Percentiles rank a stretch among this genome's conserved stretches.
phyloP scores from a whole-genome alignment of 1,140 invertebrate species.

The Chrysopa pallens region DNA sequence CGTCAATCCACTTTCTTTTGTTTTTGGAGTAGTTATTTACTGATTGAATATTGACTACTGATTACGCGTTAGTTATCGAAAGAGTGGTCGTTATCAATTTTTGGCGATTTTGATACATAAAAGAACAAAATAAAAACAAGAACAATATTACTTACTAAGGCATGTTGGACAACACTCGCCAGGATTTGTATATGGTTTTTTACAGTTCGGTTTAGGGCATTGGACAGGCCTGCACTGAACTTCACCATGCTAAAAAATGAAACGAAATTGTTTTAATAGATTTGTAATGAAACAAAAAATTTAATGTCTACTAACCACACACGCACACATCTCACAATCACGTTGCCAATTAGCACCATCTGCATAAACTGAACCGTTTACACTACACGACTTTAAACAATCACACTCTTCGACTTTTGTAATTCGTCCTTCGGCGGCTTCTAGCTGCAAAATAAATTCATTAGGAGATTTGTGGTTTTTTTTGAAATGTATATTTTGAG shows the following conservation, averaged over 20 bases:
- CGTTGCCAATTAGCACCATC: slow-evolving; percentile 69
- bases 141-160: slow-evolving; percentile 46
- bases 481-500: too few relatives aligned
- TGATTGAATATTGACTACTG: too few relatives aligned
- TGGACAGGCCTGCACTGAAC: slow-evolving; percentile 60
- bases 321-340: slow-evolving; percentile 65
- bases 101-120: too few relatives aligned
- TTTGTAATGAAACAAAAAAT: not conserved
- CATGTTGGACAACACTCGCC: slow-evolving; percentile 74
- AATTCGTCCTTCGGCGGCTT: slow-evolving; percentile 54
- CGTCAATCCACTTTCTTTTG: too few relatives aligned
- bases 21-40: too few relatives aligned
- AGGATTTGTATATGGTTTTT: slow-evolving; percentile 53
- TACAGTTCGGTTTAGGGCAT: slow-evolving; percentile 56
- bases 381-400: slow-evolving; percentile 69
- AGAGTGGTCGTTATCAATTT: too few relatives aligned
- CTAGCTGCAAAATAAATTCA: slow-evolving; percentile 38
- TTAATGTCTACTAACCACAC: slow-evolving; percentile 38
- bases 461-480: too few relatives aligned
- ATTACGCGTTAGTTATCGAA: too few relatives aligned
- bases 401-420: slow-evolving; percentile 69
- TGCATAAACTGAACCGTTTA: slow-evolving; percentile 57
- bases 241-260: slow-evolving; percentile 51
- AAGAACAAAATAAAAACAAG: too few relatives aligned
- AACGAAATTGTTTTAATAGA: not conserved